Evolutionary conservation across 2,113 vertebrate species (phyloP).

Genomic region (Neogobius melanostomus): DNA sequence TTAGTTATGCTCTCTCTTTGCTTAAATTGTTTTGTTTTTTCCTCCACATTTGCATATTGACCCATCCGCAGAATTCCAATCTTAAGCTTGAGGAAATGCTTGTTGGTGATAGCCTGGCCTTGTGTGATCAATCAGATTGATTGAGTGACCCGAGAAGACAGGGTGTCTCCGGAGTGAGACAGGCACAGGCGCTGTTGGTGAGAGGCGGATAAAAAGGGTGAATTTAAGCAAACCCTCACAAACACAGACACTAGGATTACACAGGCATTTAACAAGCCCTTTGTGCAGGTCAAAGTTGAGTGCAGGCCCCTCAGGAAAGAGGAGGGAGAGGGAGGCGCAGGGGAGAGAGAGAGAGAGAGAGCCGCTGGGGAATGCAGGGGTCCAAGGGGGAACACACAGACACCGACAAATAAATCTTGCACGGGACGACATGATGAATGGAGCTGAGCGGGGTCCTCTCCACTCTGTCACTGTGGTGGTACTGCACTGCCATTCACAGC

Average conservation of each 20-base stretch:
- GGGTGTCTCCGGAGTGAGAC: slow-evolving; percentile 41
- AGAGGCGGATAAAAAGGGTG: slow-evolving; percentile 5
- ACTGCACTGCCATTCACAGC: slow-evolving; percentile 10
- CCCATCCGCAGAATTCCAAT: slow-evolving; percentile 17
- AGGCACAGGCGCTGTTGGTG: background rate
- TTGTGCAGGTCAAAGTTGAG: slow-evolving; percentile 67
- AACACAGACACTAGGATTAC: slow-evolving; percentile 63
- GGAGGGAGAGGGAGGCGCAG: slow-evolving; percentile 28
- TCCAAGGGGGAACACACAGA: slow-evolving; percentile 16
- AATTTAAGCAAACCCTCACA: slow-evolving; percentile 44
- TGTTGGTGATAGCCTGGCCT: slow-evolving; percentile 20
- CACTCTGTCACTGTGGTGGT: background rate
- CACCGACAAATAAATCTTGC: slow-evolving; percentile 43
- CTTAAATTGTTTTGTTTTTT: background rate
- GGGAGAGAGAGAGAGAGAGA: slow-evolving; percentile 9
- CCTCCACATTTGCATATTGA: background rate
- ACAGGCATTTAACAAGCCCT: slow-evolving; percentile 72
- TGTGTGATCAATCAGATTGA: slow-evolving; percentile 48
- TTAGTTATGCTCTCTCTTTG: background rate
- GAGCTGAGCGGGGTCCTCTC: slow-evolving; percentile 2
- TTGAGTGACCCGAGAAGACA: slow-evolving; percentile 35
- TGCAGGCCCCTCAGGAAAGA: slow-evolving; percentile 50
- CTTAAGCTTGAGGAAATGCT: slow-evolving; percentile 14
- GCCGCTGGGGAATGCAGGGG: slow-evolving; percentile 39
- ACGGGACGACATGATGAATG: slow-evolving; percentile 21